Base-by-base conservation (phyloP, 2,888 invertebrate genomes). In the Yponomeuta evonymella region DNA sequence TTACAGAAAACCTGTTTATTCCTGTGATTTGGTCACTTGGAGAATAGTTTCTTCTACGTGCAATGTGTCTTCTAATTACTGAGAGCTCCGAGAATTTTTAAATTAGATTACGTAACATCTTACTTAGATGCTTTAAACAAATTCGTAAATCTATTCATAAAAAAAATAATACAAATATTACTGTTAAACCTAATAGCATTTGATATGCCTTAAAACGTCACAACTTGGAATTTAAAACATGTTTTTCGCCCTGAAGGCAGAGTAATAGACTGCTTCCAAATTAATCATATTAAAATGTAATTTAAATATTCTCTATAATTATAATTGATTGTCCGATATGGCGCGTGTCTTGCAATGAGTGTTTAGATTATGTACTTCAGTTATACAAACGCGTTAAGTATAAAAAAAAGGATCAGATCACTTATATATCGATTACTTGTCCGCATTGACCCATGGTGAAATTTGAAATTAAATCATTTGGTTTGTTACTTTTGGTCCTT, bases 161-260 rank as follows among this genome's bases (percentile, higher is more conserved):
- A 12, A 15, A 1, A 58, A 58, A 15, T 58, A 2, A 58, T 58
- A 15, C 3, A 58, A 12, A 58, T 58, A 58, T 58, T 58, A 15
- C 12, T 58, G 4, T 77, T 76, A 80, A 75, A 78, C 76, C 80
- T 81, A 82, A 83, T 72, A 80, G 84, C 83, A 80, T 76, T 68
- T 88, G 87, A 88, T 88, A 88, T 88, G 88, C 85, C 78, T 85
- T 79, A 79, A 83, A 77, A 83, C 77, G 76, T 88, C 87, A 88
- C 86, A 88, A 88, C 87, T 79, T 83, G 76, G 74, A 81, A 82
- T 83, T 76, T 86, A 85, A 85, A 73, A 83, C 83, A 64, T n/a
- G 29, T 82, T 84, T 83, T 79, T 75, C 77, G 82, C 83, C 86
- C 73, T 74, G 73, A 73, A 79, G 86, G 84, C 84, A 73, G 69